Base-by-base conservation (phyloP, 2,888 invertebrate genomes). In the Parnassius apollo region DNA sequence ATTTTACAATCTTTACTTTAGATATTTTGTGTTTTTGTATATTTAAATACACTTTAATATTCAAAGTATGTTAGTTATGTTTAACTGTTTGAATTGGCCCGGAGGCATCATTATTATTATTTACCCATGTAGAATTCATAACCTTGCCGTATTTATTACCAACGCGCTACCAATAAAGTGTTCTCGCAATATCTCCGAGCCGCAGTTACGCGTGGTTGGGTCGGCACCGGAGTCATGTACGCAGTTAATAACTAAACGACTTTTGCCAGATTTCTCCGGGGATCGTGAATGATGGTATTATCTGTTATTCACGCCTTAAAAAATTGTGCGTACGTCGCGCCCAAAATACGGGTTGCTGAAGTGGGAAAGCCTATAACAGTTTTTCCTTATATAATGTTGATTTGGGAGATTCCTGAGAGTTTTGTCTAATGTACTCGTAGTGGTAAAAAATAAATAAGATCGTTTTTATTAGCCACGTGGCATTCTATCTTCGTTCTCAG, bases 191-290 rank as follows among this genome's bases (percentile, higher is more conserved):
- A 53, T 51, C 13, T 46, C 60, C 9, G 44, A 54, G 35, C 12
- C 18, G 42, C 50, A 50, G n/a, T 13, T 55, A 25, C 54, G 35
- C 2, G 42, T 0, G 7, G 4, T 45, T 18, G 45, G 49, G 61
- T 55, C 2, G 46, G 52, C 48, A 60, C 49, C 35, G 50, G 22
- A 45, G 51, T 25, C 51, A 18, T 42, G 57, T 44, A 9, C 42
- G 48, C 25, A 50, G 50, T 66, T 66, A 66, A 64, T 66, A 61
- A 66, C 57, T 51, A 49, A 65, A 55, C 53, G 59, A 61, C 71
- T 66, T 66, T 70, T 62, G 53, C 61, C 66, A 70, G 70, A 73
- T 73, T 73, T 73, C 73, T 72, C 73, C 55, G 53, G 73, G 69
- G 73, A 69, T 52, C 59, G 64, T 69, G 69, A 73, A 55, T 66